Conservation (phyloP, 2,888 invertebrate genomes). For the Helobdella robusta region DNA sequence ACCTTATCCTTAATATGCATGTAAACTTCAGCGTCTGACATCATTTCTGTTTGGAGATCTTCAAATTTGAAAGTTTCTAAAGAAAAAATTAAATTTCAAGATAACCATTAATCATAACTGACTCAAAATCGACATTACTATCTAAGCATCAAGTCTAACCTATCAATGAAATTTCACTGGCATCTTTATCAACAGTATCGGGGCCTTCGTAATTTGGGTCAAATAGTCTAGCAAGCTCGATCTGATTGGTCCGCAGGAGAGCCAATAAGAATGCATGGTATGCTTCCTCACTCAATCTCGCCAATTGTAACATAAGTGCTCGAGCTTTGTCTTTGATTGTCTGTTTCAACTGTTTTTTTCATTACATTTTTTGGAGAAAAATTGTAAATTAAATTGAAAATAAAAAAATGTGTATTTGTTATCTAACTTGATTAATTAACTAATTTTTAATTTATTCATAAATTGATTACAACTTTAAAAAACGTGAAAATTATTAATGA, state of each 20-base stretch:
- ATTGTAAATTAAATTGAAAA: too few relatives aligned
- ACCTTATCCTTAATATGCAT: too few relatives aligned
- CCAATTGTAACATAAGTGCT: neutral
- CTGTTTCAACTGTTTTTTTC: neutral
- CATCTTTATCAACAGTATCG: conserved; percentile 5
- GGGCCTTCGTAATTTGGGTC: neutral
- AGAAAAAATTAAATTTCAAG: too few relatives aligned
- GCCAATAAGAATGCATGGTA: conserved; percentile 6
- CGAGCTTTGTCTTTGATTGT: neutral
- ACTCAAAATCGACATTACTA: too few relatives aligned
- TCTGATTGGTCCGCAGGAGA: neutral
- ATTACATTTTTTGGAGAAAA: neutral
- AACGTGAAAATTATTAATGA: neutral
- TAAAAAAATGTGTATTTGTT: too few relatives aligned
- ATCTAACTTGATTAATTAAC: neutral
- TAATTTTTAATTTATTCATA: neutral
- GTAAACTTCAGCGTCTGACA: too few relatives aligned
- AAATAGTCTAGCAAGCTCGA: neutral
- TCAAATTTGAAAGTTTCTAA: too few relatives aligned
- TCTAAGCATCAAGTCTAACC: too few relatives aligned
- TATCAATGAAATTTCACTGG: neutral
- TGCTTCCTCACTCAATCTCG: conserved; percentile 3
- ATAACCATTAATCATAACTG: too few relatives aligned
- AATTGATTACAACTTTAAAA: neutral
- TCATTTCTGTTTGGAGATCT: too few relatives aligned